Conservation (phyloP, 2,888 invertebrate species). For the Apamea crenata region DNA sequence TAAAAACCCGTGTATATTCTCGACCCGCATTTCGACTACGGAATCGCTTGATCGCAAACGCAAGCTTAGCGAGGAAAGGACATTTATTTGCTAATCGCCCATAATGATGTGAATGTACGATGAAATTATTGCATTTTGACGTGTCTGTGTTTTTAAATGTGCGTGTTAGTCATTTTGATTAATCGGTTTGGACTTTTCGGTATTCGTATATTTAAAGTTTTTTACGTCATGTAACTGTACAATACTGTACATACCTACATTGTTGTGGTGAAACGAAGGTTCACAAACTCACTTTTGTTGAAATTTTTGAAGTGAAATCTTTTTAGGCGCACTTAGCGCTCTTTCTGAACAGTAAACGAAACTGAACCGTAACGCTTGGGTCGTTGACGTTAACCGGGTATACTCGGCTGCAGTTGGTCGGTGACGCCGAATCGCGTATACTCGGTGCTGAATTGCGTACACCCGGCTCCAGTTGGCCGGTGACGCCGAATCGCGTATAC, state of each 20-base stretch:
- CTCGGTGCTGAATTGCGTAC: no score
- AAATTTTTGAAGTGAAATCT: background rate
- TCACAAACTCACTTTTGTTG: background rate
- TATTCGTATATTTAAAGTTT: background rate
- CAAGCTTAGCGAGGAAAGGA: slow-evolving; percentile 38
- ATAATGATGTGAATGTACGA: slow-evolving; percentile 38
- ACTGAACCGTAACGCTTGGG: no score
- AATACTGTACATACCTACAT: background rate
- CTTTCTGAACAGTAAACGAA: no score
- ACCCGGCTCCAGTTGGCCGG: no score
- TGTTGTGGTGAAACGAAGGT: background rate
- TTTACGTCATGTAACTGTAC: slow-evolving; percentile 20
- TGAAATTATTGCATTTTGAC: slow-evolving; percentile 55
- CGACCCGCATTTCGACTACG: slow-evolving; percentile 28
- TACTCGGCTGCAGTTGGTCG: no score
- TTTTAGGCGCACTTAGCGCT: no score
- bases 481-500: no score
- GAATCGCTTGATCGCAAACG: slow-evolving; percentile 51
- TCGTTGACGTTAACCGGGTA: no score
- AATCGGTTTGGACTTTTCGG: slow-evolving; percentile 14
- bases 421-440: no score
- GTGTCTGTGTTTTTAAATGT: slow-evolving; percentile 46
- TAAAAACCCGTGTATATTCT: slow-evolving; percentile 42
- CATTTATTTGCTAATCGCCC: slow-evolving; percentile 63
- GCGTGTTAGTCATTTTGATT: slow-evolving; percentile 37